These are phyloP conservation scores for Actenoides lindsayi DNA, from an alignment of 2,113 vertebrate species.

Conservation along the genomic window DNA sequence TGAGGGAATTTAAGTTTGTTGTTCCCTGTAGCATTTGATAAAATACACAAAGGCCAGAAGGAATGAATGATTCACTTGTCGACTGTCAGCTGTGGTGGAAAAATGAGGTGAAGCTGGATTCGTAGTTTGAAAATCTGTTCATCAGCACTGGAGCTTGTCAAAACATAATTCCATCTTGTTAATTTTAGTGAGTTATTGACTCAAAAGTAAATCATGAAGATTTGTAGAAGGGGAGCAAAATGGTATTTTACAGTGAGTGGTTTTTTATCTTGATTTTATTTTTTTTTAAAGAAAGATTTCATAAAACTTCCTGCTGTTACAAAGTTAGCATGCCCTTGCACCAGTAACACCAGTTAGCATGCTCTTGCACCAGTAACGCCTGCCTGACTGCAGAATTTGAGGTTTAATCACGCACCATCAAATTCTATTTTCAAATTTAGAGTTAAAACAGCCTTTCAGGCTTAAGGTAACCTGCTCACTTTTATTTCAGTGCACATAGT, in stretches of 20 bases:
- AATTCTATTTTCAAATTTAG: conserved; percentile 31
- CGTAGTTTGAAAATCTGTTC: conserved; percentile 57
- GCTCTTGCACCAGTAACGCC: not conserved
- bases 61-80: conserved; percentile 51
- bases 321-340: conserved; percentile 2
- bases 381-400: not conserved
- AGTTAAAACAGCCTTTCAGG: conserved; percentile 13
- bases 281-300: not conserved
- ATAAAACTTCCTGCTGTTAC: not conserved
- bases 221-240: conserved; percentile 43
- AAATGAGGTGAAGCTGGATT: conserved; percentile 51
- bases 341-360: not conserved
- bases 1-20: not conserved
- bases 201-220: conserved; percentile 59
- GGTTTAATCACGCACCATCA: conserved; percentile 31
- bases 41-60: conserved; percentile 52
- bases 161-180: conserved; percentile 64
- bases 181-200: conserved; percentile 64
- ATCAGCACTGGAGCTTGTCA: conserved; percentile 59
- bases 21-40: conserved; percentile 36
- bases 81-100: conserved; percentile 33
- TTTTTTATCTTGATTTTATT: not conserved
- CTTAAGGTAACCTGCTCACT: conserved; percentile 2
- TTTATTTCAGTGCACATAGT: not conserved
- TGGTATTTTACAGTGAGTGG: not conserved